A percentile compares a stretch with the other conserved stretches of the same genome.
phyloP scores from a whole-genome alignment of 2,113 vertebrate genomes.

The Dinomys branickii region DNA sequence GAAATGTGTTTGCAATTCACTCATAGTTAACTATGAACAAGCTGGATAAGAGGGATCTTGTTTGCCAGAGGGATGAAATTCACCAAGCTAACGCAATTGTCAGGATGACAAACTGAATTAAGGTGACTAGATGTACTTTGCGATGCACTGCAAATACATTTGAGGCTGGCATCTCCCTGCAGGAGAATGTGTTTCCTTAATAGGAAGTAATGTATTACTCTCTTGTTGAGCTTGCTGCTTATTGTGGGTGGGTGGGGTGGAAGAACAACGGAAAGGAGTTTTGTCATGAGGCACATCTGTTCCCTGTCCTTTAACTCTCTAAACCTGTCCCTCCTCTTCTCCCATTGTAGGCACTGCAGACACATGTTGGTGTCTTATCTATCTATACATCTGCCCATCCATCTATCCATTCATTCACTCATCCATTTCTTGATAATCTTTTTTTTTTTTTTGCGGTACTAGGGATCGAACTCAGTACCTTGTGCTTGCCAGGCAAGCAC shows the following conservation, averaged over 20 bases:
- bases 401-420: not conserved
- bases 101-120: not conserved
- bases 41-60: not conserved
- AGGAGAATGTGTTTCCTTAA: slow-evolving; percentile 2
- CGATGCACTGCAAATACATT: slow-evolving; percentile 27
- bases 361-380: not conserved
- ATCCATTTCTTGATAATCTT: not conserved
- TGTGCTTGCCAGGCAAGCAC: no score
- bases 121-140: not conserved
- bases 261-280: slow-evolving; percentile 20
- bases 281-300: not conserved
- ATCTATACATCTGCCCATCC: not conserved
- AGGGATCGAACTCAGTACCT: no score
- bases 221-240: not conserved
- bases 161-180: not conserved
- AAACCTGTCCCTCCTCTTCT: not conserved
- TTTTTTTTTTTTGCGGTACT: not conserved
- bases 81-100: not conserved
- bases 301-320: not conserved
- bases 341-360: not conserved
- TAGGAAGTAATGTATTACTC: not conserved
- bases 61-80: slow-evolving; percentile 35
- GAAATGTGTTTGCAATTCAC: slow-evolving; percentile 53
- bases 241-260: slow-evolving; percentile 3
- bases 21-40: slow-evolving; percentile 4